These are phyloP conservation scores for Musca vetustissima DNA, from an alignment of 1,140 invertebrate genomes.

Conservation along the genomic window DNA sequence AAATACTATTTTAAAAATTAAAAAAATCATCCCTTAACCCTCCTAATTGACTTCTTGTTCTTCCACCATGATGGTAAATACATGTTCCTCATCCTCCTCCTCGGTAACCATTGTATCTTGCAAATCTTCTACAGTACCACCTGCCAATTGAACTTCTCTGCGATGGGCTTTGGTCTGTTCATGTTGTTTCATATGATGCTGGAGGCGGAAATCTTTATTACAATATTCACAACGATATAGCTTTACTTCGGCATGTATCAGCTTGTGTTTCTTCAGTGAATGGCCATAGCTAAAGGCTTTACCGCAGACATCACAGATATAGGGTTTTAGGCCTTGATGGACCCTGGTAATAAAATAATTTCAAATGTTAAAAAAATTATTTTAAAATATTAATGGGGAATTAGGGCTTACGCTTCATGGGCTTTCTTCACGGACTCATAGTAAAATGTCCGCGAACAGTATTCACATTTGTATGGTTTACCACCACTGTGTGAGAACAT, in stretches of 20 bases:
- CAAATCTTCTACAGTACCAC: background rate
- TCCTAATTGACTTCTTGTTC: background rate
- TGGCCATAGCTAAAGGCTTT: slow-evolving; percentile 50
- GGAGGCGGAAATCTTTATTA: slow-evolving; percentile 48
- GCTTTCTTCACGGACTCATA: slow-evolving; percentile 50
- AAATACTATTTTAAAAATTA: too few species aligned
- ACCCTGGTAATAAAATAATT: slow-evolving; percentile 33
- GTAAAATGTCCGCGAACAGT: slow-evolving; percentile 49
- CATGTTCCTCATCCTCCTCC: background rate
- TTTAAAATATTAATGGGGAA: background rate
- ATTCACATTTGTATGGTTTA: slow-evolving; percentile 50
- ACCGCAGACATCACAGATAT: slow-evolving; percentile 47
- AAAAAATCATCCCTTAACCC: too few species aligned
- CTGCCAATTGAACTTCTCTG: slow-evolving; percentile 11
- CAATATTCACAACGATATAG: slow-evolving; percentile 48
- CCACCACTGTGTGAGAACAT: slow-evolving; percentile 51
- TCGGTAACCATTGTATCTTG: background rate
- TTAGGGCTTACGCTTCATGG: slow-evolving; percentile 44
- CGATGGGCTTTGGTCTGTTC: slow-evolving; percentile 48
- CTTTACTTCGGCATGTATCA: slow-evolving; percentile 50
- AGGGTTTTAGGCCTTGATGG: slow-evolving; percentile 49
- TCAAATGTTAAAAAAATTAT: background rate
- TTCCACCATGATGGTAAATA: background rate
- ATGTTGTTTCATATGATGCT: slow-evolving; percentile 52
- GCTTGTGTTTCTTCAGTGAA: slow-evolving; percentile 47